Conservation (phyloP, 2,888 invertebrate genomes). For the Ellobium chinense region DNA sequence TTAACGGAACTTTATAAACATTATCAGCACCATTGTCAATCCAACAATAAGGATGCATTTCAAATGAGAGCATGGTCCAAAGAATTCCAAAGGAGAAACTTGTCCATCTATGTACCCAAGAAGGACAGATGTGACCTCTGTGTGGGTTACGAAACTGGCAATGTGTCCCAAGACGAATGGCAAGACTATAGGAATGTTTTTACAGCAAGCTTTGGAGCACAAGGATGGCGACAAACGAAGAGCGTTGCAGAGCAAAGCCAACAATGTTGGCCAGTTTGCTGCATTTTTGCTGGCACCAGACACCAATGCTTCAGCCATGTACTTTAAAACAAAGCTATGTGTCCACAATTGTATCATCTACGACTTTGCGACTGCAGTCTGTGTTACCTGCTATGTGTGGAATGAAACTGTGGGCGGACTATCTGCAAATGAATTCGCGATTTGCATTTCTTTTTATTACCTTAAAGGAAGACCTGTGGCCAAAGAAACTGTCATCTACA, state of each 20-base stretch:
- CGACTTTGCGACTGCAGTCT: background rate
- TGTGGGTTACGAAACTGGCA: background rate
- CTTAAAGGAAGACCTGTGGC: background rate
- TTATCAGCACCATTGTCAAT: background rate
- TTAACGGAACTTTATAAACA: background rate
- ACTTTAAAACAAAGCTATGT: background rate
- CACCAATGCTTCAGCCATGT: background rate
- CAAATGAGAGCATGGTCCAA: background rate
- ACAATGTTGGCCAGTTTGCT: background rate
- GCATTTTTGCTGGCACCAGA: background rate
- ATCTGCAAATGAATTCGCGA: background rate
- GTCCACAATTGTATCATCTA: background rate
- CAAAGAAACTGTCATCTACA: background rate
- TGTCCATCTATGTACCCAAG: background rate
- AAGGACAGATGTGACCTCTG: too few relatives aligned
- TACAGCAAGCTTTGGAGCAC: background rate
- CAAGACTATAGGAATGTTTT: background rate
- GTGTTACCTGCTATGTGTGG: background rate
- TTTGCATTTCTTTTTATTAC: background rate
- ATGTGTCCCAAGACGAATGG: background rate
- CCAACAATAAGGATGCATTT: background rate
- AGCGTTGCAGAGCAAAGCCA: background rate
- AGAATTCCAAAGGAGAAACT: background rate
- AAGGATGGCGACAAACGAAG: background rate
- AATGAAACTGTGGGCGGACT: background rate